These are phyloP conservation scores for Thermophis baileyi DNA, from an alignment of 2,113 vertebrate genomes.

Conservation along the genomic window DNA sequence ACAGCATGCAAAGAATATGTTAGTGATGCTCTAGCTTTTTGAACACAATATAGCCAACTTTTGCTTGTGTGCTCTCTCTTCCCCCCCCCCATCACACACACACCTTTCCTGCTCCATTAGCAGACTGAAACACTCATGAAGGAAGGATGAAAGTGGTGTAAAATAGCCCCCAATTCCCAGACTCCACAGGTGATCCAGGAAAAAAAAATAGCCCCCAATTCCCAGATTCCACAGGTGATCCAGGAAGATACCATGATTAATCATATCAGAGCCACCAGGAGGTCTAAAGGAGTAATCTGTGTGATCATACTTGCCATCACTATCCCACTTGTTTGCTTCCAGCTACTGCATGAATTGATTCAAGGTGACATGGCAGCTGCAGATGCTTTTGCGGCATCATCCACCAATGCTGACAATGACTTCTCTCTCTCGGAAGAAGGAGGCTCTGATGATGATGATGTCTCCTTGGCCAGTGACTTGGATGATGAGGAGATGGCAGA, in stretches of 20 bases:
- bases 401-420: slow-evolving; percentile 67
- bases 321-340: not conserved
- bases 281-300: not conserved
- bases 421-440: slow-evolving; percentile 74
- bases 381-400: slow-evolving; percentile 67
- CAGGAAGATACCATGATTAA: not conserved
- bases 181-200: not conserved
- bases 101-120: not conserved
- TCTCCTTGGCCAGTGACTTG: slow-evolving; percentile 88
- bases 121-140: not conserved
- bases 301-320: not conserved
- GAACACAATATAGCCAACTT: not conserved
- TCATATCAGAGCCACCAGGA: not conserved
- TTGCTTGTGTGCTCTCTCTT: not conserved
- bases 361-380: slow-evolving; percentile 87
- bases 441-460: slow-evolving; percentile 38
- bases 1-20: not conserved
- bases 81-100: not conserved
- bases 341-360: slow-evolving; percentile 79
- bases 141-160: not conserved
- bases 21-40: not conserved
- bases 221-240: not conserved
- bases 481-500: slow-evolving; percentile 84
- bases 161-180: not conserved
- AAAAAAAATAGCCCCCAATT: not conserved